Evolutionary conservation across 2,797 vertebrate genomes (phyloP).

Genomic region (Muraenolepis orangiensis): DNA sequence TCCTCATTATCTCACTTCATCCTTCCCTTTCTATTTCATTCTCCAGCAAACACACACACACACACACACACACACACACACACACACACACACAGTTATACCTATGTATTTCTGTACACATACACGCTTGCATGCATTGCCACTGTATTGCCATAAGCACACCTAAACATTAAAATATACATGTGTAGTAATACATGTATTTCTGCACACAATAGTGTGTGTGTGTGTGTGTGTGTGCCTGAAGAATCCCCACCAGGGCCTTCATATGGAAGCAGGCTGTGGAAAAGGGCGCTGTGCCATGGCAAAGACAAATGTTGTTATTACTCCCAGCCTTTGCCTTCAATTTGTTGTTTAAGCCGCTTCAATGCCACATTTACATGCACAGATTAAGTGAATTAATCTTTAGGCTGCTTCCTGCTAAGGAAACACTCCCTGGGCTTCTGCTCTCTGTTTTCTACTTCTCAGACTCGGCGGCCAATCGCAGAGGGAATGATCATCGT

Average conservation of each 20-base stretch:
- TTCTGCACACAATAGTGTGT: not conserved
- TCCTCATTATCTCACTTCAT: too few relatives aligned
- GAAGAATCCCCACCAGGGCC: constrained; percentile 31
- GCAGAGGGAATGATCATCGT: constrained; percentile 26
- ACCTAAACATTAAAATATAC: not conserved
- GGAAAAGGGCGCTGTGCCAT: constrained; percentile 58
- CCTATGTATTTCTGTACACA: not conserved
- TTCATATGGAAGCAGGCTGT: constrained; percentile 52
- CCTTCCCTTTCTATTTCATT: too few relatives aligned
- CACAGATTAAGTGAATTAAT: constrained; percentile 76
- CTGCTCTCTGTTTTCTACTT: constrained; percentile 26
- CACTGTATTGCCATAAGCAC: not conserved
- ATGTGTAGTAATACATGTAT: constrained; percentile 9
- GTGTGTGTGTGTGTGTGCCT: constrained; percentile 10
- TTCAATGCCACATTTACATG: constrained; percentile 75
- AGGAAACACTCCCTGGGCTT: constrained; percentile 37
- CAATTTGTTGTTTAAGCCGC: constrained; percentile 74
- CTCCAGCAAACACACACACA: too few relatives aligned
- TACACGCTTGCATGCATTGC: constrained; percentile 7
- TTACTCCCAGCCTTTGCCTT: constrained; percentile 72
- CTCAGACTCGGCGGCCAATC: constrained; percentile 30
- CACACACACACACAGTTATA: too few relatives aligned
- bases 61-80: too few relatives aligned
- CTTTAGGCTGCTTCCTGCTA: constrained; percentile 60
- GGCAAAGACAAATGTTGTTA: constrained; percentile 74